Evolutionary conservation across 2,797 vertebrate genomes (phyloP), one percentile per base, ranked within the genome.

Genomic region (Phoebastria nigripes): DNA sequence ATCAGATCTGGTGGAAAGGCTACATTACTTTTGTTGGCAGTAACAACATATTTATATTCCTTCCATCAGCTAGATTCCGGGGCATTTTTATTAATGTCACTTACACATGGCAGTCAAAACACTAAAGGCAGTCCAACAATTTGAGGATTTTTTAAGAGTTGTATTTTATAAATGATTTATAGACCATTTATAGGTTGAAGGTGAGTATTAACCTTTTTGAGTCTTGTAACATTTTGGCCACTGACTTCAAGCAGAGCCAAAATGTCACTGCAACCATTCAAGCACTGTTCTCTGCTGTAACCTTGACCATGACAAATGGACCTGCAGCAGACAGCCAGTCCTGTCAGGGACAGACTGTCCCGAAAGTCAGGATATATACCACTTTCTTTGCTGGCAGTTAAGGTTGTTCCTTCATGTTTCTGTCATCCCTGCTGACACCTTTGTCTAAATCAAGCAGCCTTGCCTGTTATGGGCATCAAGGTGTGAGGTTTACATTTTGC

Each of bases 291-390:
- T 70, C 29, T 54, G 33, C 42, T 73, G 1, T 58, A 92, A 63
- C 55, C 15, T 6, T 67, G 49, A 33, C 52, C 5, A 3, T 37
- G 66, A 79, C 2, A 5, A 65, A 61, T 18, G 14, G 41, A 49
- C 7, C 15, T 46, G 46, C 51, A 80, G 42, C 62, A 92, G 49
- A 12, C 11, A 89, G 26, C 8, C 6, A 25, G 26, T 65, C 14
- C 42, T 41, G 54, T 44, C 59, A 47, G 46, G 11, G 12, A 58
- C 77, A 78, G 55, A 11, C 26, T 81, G 47, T 33, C n/a, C 4
- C 0, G 0, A 42, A 69, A 37, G 6, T 9, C 41, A 42, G 16
- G 12, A 8, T 49, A 66, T 35, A 24, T 8, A 37, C 4, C 39
- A 74, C 20, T 11, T 52, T 67, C 41, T 69, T 80, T 71, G 24